Evolutionary conservation across 2,113 vertebrate species (phyloP).

Genomic region (Nerophis ophidion): DNA sequence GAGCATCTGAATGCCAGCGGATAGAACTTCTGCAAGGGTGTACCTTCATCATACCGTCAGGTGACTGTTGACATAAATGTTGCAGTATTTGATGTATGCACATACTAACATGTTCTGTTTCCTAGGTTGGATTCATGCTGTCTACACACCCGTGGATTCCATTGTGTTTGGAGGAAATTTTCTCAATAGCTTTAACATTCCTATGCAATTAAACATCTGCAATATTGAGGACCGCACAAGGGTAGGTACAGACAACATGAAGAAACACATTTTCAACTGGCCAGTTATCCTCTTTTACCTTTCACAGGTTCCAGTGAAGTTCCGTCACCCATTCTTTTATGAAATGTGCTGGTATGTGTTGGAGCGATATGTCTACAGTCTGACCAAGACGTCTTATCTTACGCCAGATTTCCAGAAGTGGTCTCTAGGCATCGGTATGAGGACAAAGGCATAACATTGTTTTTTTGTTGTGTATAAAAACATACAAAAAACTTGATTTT

Average conservation of each 20-base stretch:
- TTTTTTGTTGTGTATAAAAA: neutral
- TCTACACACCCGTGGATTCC: constrained; percentile 93
- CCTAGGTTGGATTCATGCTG: constrained; percentile 67
- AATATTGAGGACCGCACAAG: constrained; percentile 90
- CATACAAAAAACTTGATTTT: neutral
- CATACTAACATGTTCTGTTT: neutral
- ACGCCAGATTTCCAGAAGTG: constrained; percentile 96
- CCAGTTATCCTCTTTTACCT: neutral
- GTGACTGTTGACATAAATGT: constrained; percentile 45
- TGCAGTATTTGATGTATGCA: neutral
- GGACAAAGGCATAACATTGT: neutral
- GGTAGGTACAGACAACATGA: constrained; percentile 61
- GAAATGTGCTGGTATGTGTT: constrained; percentile 99
- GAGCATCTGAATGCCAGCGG: constrained; percentile 87
- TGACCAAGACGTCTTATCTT: constrained; percentile 87
- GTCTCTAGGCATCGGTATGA: constrained; percentile 87
- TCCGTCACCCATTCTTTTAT: constrained; percentile 94
- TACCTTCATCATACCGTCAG: constrained; percentile 97
- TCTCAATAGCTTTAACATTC: constrained; percentile 97
- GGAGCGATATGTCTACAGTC: constrained; percentile 91
- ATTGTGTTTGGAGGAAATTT: constrained; percentile 97
- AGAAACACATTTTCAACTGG: neutral
- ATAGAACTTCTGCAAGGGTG: constrained; percentile 92
- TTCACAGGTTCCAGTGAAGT: constrained; percentile 89
- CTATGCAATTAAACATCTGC: constrained; percentile 77